phyloP scores from a whole-genome alignment of 2,113 vertebrate species.

The Dasypus novemcinctus region DNA sequence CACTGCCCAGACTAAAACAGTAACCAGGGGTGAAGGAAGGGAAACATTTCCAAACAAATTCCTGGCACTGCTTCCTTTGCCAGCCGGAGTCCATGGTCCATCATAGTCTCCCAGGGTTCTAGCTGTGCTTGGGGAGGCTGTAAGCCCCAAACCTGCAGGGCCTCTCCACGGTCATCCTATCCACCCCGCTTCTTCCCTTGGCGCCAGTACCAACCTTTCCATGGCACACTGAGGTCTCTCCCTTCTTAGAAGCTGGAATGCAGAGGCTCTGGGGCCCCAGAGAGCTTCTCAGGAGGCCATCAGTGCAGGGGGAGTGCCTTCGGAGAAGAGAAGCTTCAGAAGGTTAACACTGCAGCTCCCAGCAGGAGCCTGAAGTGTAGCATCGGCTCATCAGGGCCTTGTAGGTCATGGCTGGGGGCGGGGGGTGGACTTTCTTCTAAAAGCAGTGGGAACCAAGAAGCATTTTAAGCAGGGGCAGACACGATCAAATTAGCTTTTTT shows the following conservation, averaged over 20 bases:
- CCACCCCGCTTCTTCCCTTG: background rate
- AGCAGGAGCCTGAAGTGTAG: background rate
- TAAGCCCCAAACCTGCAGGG: background rate
- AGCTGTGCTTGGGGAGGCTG: background rate
- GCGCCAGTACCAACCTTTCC: background rate
- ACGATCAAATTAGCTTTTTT: background rate
- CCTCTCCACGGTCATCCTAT: background rate
- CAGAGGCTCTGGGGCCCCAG: background rate
- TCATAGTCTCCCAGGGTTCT: background rate
- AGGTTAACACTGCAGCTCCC: background rate
- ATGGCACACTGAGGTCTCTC: background rate
- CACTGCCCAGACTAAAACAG: background rate
- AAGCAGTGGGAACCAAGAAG: background rate
- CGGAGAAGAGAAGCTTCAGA: background rate
- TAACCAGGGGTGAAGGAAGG: background rate
- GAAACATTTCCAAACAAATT: background rate
- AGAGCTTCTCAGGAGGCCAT: background rate
- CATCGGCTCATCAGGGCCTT: background rate
- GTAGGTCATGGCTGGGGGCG: background rate
- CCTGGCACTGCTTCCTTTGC: background rate
- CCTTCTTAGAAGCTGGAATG: background rate
- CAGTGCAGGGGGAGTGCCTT: background rate
- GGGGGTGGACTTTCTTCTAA: background rate
- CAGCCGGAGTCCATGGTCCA: too few relatives aligned
- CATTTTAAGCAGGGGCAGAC: background rate